Conservation (phyloP, 2,113 vertebrate genomes). For the Pristiophorus japonicus region DNA sequence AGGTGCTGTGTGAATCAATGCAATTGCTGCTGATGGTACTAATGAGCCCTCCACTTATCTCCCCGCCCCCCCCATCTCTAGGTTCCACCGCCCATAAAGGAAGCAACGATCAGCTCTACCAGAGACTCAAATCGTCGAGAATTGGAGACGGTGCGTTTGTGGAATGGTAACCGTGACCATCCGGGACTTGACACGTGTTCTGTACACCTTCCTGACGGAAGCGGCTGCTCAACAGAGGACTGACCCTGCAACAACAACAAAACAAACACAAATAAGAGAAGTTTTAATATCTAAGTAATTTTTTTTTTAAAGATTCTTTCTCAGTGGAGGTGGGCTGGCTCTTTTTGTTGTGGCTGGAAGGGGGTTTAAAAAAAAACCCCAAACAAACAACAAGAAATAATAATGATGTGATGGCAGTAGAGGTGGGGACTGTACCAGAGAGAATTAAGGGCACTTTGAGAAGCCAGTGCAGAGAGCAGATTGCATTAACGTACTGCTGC, state of each 20-base stretch:
- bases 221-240: background rate
- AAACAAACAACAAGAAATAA: background rate
- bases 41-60: background rate
- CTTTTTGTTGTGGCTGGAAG: background rate
- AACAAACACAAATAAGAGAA: slow-evolving; percentile 2
- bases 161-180: background rate
- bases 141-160: background rate
- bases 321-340: slow-evolving; percentile 17
- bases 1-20: no score
- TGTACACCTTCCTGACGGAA: background rate
- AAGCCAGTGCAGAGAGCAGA: background rate
- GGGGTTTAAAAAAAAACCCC: background rate
- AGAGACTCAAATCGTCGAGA: background rate
- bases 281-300: slow-evolving; percentile 35
- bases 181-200: background rate
- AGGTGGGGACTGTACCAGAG: background rate
- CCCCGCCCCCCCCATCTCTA: background rate
- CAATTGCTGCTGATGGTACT: background rate
- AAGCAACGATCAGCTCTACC: background rate
- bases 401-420: background rate
- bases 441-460: background rate
- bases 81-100: slow-evolving; percentile 5
- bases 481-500: background rate
- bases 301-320: slow-evolving; percentile 32
- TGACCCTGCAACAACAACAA: background rate